These are phyloP conservation scores for Cerastis leucographa DNA, from an alignment of 2,888 invertebrate species.

Conservation along the genomic window DNA sequence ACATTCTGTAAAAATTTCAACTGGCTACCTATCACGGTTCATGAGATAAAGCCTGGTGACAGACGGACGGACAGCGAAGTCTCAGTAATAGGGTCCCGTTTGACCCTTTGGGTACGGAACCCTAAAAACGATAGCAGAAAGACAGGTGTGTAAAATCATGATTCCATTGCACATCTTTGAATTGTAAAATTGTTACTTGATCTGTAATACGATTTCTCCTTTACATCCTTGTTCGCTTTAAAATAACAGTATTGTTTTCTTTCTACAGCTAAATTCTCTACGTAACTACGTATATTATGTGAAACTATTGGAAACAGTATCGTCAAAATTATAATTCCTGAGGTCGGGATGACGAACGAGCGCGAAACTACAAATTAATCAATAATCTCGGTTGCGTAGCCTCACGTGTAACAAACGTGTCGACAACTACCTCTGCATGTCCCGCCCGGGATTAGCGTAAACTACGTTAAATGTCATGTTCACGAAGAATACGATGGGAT, in stretches of 20 bases:
- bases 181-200: no score
- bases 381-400: conserved; percentile 18
- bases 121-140: background rate
- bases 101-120: no score
- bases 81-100: no score
- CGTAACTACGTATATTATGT: background rate
- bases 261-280: background rate
- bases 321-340: conserved; percentile 5
- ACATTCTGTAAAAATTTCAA: no score
- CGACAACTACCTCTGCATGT: background rate
- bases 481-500: conserved; percentile 8
- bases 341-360: background rate
- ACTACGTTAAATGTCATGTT: background rate
- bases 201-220: background rate
- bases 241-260: no score
- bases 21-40: no score
- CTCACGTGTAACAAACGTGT: conserved; percentile 31
- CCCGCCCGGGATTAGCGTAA: background rate
- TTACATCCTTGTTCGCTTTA: background rate
- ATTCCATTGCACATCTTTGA: background rate
- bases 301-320: conserved; percentile 11
- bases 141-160: background rate
- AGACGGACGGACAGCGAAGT: no score
- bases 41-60: no score
- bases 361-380: conserved; percentile 30